Conservation (phyloP, 2,888 invertebrate species). For the Ryuthela nishihirai region DNA sequence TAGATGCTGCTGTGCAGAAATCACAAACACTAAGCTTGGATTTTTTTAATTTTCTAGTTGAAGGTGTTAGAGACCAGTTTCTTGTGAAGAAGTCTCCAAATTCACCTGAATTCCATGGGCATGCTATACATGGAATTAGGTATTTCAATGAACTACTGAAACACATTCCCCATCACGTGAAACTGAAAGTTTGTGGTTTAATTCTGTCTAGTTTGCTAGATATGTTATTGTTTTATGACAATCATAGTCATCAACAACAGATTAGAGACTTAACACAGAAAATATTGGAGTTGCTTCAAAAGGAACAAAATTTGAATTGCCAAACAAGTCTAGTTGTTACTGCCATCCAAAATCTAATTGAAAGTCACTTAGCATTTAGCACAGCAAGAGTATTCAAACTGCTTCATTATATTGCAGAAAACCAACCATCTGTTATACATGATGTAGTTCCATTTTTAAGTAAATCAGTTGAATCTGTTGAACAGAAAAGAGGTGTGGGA, state of each 20-base stretch:
- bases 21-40: too few species aligned
- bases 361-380: slow-evolving; percentile 18
- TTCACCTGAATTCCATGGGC: too few species aligned
- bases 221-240: not conserved
- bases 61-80: too few species aligned
- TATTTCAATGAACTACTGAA: not conserved
- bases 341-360: slow-evolving; percentile 13
- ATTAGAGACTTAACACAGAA: not conserved
- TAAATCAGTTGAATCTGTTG: slow-evolving; percentile 6
- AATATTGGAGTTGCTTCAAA: not conserved
- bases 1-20: too few species aligned
- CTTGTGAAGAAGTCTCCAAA: too few species aligned
- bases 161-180: not conserved
- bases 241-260: not conserved
- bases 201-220: not conserved
- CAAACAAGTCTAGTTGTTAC: slow-evolving; percentile 10
- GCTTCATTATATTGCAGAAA: slow-evolving; percentile 3
- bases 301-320: not conserved
- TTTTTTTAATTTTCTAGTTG: too few species aligned
- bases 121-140: too few species aligned
- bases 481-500: slow-evolving; percentile 17
- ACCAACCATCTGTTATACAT: slow-evolving; percentile 3
- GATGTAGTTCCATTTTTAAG: slow-evolving; percentile 11
- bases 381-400: slow-evolving; percentile 8
- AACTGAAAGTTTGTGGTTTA: not conserved